phyloP scores from a whole-genome alignment of 37 sponge, comb jelly and placozoan species.

The Hexactinellida sp. region DNA sequence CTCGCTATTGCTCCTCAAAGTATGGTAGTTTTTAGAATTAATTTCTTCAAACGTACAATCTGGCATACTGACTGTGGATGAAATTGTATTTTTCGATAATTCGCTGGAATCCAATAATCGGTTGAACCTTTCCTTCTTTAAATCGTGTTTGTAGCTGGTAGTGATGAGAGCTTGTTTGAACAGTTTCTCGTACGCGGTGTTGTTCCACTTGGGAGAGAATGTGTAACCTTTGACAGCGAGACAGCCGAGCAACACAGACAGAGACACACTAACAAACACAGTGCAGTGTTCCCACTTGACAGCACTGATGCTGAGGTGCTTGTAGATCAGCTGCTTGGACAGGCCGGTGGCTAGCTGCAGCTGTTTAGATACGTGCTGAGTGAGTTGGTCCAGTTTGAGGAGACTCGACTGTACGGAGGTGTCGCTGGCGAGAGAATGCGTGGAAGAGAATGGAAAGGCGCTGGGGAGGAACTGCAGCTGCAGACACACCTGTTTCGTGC shows the following conservation, averaged over 20 bases:
- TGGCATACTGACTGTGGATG: neutral
- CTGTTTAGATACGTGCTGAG: neutral
- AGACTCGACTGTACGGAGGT: neutral
- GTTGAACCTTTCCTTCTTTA: neutral
- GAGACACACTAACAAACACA: neutral
- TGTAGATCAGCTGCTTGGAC: neutral
- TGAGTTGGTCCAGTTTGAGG: neutral
- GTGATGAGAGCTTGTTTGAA: constrained; percentile 3
- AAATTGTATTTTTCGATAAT: neutral
- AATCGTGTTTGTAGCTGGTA: neutral
- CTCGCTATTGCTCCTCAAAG: neutral
- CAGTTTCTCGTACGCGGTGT: neutral
- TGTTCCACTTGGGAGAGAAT: neutral
- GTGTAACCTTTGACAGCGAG: neutral
- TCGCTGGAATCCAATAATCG: neutral
- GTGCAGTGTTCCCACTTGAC: neutral
- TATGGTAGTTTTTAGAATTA: neutral
- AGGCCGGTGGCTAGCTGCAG: neutral
- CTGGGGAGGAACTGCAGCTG: neutral
- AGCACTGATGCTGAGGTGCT: neutral
- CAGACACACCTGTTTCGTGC: neutral
- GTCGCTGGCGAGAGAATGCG: neutral
- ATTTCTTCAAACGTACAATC: neutral
- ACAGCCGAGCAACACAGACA: neutral
- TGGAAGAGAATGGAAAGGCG: neutral